Evolutionary conservation across 2,797 vertebrate species (phyloP).

Genomic region (Onychomys leucogaster): DNA sequence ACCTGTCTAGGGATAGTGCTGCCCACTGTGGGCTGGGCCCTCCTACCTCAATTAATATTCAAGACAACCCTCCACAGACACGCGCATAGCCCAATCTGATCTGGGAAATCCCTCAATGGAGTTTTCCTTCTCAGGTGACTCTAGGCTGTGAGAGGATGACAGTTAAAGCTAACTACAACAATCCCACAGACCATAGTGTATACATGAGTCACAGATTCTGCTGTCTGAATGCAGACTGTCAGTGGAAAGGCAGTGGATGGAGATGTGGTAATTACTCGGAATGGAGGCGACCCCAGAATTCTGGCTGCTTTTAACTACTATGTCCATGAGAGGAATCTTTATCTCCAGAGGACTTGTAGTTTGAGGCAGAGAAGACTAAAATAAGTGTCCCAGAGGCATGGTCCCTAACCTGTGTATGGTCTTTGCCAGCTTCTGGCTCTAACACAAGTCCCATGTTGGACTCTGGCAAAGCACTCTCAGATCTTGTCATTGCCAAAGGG

Average conservation of each 20-base stretch:
- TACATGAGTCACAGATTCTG: neutral
- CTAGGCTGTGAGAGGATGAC: neutral
- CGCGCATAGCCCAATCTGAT: neutral
- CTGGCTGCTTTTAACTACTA: neutral
- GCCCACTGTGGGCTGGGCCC: neutral
- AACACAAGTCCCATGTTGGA: neutral
- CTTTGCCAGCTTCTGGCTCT: constrained; percentile 4
- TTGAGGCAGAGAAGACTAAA: constrained; percentile 13
- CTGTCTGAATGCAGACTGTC: neutral
- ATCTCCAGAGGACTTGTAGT: neutral
- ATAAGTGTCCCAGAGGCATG: neutral
- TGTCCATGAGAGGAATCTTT: neutral
- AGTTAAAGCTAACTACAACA: neutral
- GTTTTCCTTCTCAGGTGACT: neutral
- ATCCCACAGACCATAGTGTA: neutral
- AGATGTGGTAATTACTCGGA: neutral
- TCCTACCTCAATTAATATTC: neutral
- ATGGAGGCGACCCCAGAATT: neutral
- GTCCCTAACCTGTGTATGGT: neutral
- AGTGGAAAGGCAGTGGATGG: too few relatives aligned
- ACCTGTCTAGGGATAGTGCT: neutral
- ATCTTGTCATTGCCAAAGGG: constrained; percentile 15
- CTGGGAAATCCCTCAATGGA: too few relatives aligned
- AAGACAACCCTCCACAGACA: neutral
- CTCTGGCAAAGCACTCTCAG: neutral